Base-by-base conservation (phyloP, 2,113 vertebrate genomes). In the Amazona guildingii region DNA sequence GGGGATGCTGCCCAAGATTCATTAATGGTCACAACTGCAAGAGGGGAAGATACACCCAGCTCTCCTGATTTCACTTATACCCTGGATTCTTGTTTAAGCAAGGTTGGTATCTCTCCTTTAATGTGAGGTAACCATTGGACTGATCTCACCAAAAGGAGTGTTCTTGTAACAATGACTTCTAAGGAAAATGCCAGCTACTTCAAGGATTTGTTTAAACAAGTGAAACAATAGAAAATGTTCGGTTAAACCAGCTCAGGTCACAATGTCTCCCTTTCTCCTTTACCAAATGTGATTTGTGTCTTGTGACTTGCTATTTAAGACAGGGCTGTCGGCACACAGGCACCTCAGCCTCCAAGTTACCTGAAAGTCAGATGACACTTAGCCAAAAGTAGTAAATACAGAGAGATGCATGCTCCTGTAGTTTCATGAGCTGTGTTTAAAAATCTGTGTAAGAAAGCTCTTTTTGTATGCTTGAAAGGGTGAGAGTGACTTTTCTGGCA, bases 171-270 rank as follows among this genome's bases (percentile, higher is more conserved):
- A 79, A 44, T 0, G 2, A 88, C 9, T 49, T 64, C 66, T 29
- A 59, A 86, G 33, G 35, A 89, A 87, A 91, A 88, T 67, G 66
- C 59, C 76, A 74, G 1, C 54, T 79, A 14, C 21, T 61, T 86
- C 37, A 64, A 68, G 20, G 31, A 55, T 77, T 88, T 83, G 55
- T 94, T 95, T 96, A 74, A 91, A 83, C 44, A 90, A 76, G 51
- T 35, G 82, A 55, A 93, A 95, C 87, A 96, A 92, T 77, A 46
- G 28, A 67, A 63, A 0, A 1, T 21, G 20, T 78, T 76, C 43
- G 49, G 54, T 96, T 88, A 88, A 83, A 86, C 25, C 31, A 77
- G 68, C 43, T 96, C 46, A 83, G 79, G 91, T 70, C 75, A 80
- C 82, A 64, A 8, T 64, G 39, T 33, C 46, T 73, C 46, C 18